phyloP scores from a whole-genome alignment of 2,888 invertebrate genomes.

The Agriopis aurantiaria region DNA sequence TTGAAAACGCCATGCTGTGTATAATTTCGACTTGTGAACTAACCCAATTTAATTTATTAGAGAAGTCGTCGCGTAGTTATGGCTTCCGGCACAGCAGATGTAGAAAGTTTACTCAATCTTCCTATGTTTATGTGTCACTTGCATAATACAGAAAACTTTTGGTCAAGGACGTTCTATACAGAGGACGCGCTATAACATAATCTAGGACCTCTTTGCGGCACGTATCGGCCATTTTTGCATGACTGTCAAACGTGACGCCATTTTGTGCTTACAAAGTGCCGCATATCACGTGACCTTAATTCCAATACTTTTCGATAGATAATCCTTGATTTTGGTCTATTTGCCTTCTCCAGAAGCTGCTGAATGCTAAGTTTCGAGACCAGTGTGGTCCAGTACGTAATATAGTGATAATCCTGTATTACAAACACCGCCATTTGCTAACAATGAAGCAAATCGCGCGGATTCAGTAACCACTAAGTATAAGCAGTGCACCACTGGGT shows the following conservation, averaged over 20 bases:
- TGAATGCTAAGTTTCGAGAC: neutral
- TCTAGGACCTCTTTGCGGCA: too few relatives aligned
- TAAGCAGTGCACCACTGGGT: neutral
- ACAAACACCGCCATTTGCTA: slow-evolving; percentile 9
- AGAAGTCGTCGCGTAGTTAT: slow-evolving; percentile 15
- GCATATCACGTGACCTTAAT: too few relatives aligned
- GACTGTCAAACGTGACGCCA: too few relatives aligned
- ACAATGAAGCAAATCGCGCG: slow-evolving; percentile 19
- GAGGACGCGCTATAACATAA: too few relatives aligned
- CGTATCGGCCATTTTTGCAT: too few relatives aligned
- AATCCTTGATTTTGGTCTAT: too few relatives aligned
- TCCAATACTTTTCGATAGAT: too few relatives aligned
- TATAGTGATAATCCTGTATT: slow-evolving; percentile 9
- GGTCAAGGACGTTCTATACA: too few relatives aligned
- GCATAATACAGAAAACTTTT: neutral
- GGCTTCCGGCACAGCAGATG: slow-evolving; percentile 18
- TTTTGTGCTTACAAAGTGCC: neutral
- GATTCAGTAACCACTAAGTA: neutral
- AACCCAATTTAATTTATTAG: slow-evolving; percentile 19
- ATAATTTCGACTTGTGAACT: slow-evolving; percentile 29
- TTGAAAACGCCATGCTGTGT: slow-evolving; percentile 24
- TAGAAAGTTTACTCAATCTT: slow-evolving; percentile 17
- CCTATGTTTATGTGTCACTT: slow-evolving; percentile 1
- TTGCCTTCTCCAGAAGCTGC: neutral
- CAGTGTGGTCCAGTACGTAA: slow-evolving; percentile 5